Evolutionary conservation across 2,888 invertebrate genomes (phyloP).

Genomic region (Agrotis exclamationis): DNA sequence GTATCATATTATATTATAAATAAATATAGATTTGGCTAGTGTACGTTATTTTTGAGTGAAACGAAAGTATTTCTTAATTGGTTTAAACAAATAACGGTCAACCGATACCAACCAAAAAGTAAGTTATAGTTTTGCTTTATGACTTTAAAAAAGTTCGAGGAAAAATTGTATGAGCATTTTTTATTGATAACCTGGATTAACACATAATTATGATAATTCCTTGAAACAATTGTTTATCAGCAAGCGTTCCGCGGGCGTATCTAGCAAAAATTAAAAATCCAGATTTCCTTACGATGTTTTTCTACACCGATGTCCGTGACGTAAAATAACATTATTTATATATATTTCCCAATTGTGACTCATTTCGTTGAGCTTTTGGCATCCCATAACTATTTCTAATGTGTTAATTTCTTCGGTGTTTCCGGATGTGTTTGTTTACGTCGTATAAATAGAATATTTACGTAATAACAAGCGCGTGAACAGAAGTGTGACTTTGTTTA

Average conservation of each 20-base stretch:
- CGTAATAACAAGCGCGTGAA: constrained; percentile 17
- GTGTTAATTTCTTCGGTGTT: constrained; percentile 15
- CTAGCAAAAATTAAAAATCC: background rate
- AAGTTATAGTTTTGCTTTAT: background rate
- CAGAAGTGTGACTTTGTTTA: constrained; percentile 24
- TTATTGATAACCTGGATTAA: too few relatives aligned
- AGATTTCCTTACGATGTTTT: background rate
- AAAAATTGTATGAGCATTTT: too few relatives aligned
- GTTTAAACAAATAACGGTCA: background rate
- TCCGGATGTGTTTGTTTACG: constrained; percentile 24
- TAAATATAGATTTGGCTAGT: background rate
- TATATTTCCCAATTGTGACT: background rate
- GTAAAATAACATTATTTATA: too few relatives aligned
- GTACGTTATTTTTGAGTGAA: constrained; percentile 1
- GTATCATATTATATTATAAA: background rate
- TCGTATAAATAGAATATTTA: constrained; percentile 27
- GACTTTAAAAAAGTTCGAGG: too few relatives aligned
- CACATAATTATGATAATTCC: too few relatives aligned
- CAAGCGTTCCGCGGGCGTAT: too few relatives aligned
- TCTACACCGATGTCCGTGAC: background rate
- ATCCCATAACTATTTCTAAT: constrained; percentile 10
- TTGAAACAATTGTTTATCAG: too few relatives aligned
- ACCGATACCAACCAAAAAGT: background rate
- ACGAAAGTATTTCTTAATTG: background rate
- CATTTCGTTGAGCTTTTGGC: constrained; percentile 17